phyloP scores from a whole-genome alignment of 2,888 invertebrate genomes.

The Morinoia aosen region DNA sequence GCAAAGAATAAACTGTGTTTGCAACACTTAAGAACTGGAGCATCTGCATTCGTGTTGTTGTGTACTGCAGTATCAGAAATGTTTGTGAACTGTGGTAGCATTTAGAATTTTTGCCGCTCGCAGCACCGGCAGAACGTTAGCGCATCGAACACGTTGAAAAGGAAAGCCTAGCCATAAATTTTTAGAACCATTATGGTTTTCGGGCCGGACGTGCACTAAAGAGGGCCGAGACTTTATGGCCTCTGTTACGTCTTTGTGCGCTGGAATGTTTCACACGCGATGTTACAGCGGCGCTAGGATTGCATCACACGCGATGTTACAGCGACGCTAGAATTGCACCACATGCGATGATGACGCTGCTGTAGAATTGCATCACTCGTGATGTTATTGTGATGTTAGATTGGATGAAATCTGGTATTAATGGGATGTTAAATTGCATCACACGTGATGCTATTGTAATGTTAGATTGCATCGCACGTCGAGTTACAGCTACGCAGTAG shows the following conservation, averaged over 20 bases:
- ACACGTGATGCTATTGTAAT: not conserved
- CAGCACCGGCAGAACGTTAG: not conserved
- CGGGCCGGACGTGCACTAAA: constrained; percentile 10
- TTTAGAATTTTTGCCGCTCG: not conserved
- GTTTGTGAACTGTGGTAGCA: not conserved
- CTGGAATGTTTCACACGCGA: not conserved
- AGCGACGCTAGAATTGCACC: not conserved
- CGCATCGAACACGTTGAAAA: not conserved
- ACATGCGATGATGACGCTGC: not conserved
- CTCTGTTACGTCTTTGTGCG: not conserved
- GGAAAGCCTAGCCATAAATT: not conserved
- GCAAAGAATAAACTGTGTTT: too few species aligned
- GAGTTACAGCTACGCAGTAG: not conserved
- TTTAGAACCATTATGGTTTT: not conserved
- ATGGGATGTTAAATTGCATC: not conserved
- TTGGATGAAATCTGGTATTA: not conserved
- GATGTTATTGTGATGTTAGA: not conserved
- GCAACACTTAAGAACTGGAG: not conserved
- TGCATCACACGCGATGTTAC: not conserved
- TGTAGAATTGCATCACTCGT: not conserved
- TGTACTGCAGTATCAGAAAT: not conserved
- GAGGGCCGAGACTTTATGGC: not conserved
- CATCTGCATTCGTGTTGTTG: not conserved
- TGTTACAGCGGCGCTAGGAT: not conserved
- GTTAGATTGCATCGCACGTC: not conserved